Percentiles rank a stretch among this genome's conserved stretches.
phyloP scores from a whole-genome alignment of 1,140 invertebrate species.

The Nymphalis io region DNA sequence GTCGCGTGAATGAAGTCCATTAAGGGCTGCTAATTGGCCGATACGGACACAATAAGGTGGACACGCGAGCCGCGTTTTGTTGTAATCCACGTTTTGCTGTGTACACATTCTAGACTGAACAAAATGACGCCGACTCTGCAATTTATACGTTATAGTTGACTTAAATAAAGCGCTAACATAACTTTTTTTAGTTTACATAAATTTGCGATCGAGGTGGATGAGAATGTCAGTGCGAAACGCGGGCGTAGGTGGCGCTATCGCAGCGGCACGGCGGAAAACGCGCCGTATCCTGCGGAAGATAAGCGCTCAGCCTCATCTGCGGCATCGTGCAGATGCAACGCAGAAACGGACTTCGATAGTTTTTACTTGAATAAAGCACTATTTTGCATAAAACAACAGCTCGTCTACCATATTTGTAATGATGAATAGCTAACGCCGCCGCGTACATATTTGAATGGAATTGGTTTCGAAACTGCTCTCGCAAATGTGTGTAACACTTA shows the following conservation, averaged over 20 bases:
- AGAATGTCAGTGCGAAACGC: constrained; percentile 17
- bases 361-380: background rate
- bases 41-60: constrained; percentile 53
- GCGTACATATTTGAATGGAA: constrained; percentile 33
- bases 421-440: constrained; percentile 25
- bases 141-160: no score
- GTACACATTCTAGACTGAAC: background rate
- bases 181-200: constrained; percentile 1
- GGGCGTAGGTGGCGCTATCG: constrained; percentile 61
- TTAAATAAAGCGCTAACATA: background rate
- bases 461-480: constrained; percentile 49
- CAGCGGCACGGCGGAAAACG: constrained; percentile 54
- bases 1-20: constrained; percentile 68
- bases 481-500: constrained; percentile 39
- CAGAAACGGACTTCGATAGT: constrained; percentile 5
- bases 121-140: constrained; percentile 5
- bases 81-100: constrained; percentile 29
- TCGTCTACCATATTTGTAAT: constrained; percentile 25
- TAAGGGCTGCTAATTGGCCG: constrained; percentile 72
- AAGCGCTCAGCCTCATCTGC: constrained; percentile 61
- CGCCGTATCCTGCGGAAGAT: constrained; percentile 68
- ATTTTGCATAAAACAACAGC: background rate
- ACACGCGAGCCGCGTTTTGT: constrained; percentile 51
- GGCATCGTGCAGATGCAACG: constrained; percentile 9
- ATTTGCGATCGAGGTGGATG: constrained; percentile 18